These are phyloP conservation scores for Turnix velox DNA, from an alignment of 2,113 vertebrate species.

Conservation along the genomic window DNA sequence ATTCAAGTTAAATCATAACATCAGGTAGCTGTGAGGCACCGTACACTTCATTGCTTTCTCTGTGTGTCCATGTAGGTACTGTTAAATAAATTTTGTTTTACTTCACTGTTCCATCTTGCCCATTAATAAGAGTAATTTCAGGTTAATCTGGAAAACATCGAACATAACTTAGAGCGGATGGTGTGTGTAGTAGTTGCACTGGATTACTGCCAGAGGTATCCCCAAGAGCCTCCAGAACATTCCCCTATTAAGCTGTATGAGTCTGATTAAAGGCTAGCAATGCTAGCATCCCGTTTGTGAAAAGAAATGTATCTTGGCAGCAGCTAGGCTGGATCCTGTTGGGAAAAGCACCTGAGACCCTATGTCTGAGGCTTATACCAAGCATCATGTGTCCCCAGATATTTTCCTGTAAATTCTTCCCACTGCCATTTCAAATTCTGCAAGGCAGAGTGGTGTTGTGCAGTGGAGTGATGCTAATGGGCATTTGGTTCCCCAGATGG, in stretches of 20 bases:
- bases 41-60: background rate
- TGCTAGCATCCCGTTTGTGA: background rate
- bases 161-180: background rate
- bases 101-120: background rate
- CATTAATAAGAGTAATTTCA: slow-evolving; percentile 18
- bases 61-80: background rate
- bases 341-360: slow-evolving; percentile 39
- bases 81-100: background rate
- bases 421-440: background rate
- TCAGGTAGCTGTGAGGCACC: background rate
- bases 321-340: background rate
- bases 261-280: slow-evolving; percentile 35
- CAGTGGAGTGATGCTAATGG: slow-evolving; percentile 22
- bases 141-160: slow-evolving; percentile 32
- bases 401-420: slow-evolving; percentile 10
- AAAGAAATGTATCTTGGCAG: slow-evolving; percentile 40
- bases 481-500: background rate
- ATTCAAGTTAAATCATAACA: background rate
- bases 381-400: background rate
- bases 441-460: background rate
- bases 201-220: slow-evolving; percentile 21
- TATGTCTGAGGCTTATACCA: background rate
- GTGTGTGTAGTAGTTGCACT: background rate
- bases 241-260: slow-evolving; percentile 10
- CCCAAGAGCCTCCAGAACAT: slow-evolving; percentile 19